Evolutionary conservation across 2,888 invertebrate genomes (phyloP).

Genomic region (Folsomia candida): DNA sequence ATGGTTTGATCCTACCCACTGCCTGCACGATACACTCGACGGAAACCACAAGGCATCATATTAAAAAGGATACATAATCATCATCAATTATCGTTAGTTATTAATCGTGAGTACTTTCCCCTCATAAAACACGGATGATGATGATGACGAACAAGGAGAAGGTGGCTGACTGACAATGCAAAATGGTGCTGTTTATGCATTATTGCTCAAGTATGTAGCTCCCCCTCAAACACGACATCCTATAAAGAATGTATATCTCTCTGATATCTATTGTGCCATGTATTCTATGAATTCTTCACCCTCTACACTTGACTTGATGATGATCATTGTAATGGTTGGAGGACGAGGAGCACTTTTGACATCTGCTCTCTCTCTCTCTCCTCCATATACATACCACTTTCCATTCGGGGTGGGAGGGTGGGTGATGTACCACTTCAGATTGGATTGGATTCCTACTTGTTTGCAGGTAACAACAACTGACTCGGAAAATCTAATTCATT

Average conservation of each 20-base stretch:
- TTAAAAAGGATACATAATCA: not conserved
- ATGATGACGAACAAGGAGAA: not conserved
- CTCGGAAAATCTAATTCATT: not conserved
- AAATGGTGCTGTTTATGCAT: not conserved
- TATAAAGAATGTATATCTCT: too few species aligned
- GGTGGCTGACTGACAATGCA: not conserved
- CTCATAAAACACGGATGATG: slow-evolving; percentile 5
- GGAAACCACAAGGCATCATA: not conserved
- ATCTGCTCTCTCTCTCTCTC: not conserved
- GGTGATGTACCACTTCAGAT: too few species aligned
- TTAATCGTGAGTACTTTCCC: not conserved
- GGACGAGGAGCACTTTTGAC: not conserved
- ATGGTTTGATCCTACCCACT: too few species aligned
- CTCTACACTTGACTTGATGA: not conserved
- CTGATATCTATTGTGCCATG: too few species aligned
- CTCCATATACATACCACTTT: not conserved
- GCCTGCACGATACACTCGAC: not conserved
- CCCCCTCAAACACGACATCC: too few species aligned
- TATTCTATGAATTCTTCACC: too few species aligned
- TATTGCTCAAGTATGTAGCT: not conserved
- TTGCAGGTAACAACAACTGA: not conserved
- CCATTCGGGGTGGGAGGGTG: too few species aligned
- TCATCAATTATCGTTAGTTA: not conserved
- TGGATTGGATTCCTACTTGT: too few species aligned
- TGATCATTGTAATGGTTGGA: not conserved